These are phyloP conservation scores for Melanerpes formicivorus DNA, from an alignment of 2,113 vertebrate species.

Conservation along the genomic window DNA sequence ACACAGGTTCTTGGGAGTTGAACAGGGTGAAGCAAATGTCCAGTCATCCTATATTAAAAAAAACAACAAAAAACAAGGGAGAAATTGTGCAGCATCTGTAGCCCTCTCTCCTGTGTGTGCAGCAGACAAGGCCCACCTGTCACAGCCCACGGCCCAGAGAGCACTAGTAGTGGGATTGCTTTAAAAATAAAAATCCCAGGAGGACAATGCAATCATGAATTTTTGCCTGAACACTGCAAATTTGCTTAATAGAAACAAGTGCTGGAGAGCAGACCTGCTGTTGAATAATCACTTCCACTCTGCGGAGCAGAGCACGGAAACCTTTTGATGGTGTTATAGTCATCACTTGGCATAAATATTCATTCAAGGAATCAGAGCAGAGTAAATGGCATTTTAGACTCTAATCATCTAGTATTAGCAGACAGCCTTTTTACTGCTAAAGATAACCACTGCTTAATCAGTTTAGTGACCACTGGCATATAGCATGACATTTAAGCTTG, in stretches of 20 bases:
- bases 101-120: background rate
- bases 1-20: background rate
- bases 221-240: slow-evolving; percentile 60
- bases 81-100: background rate
- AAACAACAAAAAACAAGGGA: background rate
- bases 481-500: slow-evolving; percentile 55
- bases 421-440: slow-evolving; percentile 69
- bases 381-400: slow-evolving; percentile 72
- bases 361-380: slow-evolving; percentile 71
- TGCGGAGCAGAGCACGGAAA: slow-evolving; percentile 40
- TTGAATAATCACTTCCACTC: slow-evolving; percentile 65
- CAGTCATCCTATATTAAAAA: background rate
- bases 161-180: background rate
- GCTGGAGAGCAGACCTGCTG: slow-evolving; percentile 52
- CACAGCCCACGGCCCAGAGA: background rate
- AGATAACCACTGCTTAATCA: slow-evolving; percentile 71
- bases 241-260: slow-evolving; percentile 72
- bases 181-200: slow-evolving; percentile 34
- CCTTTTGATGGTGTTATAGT: slow-evolving; percentile 69
- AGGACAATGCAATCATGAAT: slow-evolving; percentile 28
- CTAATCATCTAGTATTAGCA: slow-evolving; percentile 71
- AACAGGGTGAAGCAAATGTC: background rate
- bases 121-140: background rate
- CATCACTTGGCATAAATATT: slow-evolving; percentile 75
- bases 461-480: slow-evolving; percentile 68